Percentiles rank a stretch among this genome's conserved stretches.
These are phyloP conservation scores for Eriosoma lanigerum DNA, from an alignment of 1,140 invertebrate genomes.

Conservation along the genomic window DNA sequence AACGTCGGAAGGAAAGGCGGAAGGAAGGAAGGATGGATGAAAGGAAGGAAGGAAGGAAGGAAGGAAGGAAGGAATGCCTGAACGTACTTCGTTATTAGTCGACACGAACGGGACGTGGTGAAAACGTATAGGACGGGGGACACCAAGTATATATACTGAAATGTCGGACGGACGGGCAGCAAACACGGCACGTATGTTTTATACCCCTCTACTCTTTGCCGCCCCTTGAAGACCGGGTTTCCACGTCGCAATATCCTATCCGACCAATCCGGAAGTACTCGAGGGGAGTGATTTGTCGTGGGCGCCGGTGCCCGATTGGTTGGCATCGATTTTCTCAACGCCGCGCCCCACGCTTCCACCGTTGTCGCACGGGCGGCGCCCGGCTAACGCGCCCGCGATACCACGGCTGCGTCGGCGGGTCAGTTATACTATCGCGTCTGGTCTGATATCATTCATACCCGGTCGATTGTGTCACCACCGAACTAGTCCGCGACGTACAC, in stretches of 20 bases:
- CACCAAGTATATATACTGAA: not conserved
- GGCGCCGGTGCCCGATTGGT: conserved; percentile 53
- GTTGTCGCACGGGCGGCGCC: not conserved
- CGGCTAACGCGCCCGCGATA: not conserved
- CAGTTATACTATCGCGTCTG: conserved; percentile 31
- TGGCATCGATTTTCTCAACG: conserved; percentile 54
- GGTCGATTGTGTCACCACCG: not conserved
- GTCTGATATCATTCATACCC: not conserved
- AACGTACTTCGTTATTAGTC: conserved; percentile 48
- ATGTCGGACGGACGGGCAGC: conserved; percentile 23
- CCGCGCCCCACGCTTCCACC: conserved; percentile 42
- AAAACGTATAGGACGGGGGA: not conserved
- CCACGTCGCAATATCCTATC: conserved; percentile 34
- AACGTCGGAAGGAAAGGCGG: conserved; percentile 43
- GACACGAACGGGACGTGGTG: not conserved
- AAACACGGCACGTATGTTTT: conserved; percentile 49
- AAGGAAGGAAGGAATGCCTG: conserved; percentile 47
- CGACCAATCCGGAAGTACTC: conserved; percentile 52
- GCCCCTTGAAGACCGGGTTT: not conserved
- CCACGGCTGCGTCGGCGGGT: not conserved
- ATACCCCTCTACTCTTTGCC: not conserved
- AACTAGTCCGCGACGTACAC: not conserved
- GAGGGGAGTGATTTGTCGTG: conserved; percentile 50
- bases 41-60: conserved; percentile 45
- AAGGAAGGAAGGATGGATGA: conserved; percentile 46